Base-by-base conservation (phyloP, 2,797 vertebrate species). In the Danionella dracula region DNA sequence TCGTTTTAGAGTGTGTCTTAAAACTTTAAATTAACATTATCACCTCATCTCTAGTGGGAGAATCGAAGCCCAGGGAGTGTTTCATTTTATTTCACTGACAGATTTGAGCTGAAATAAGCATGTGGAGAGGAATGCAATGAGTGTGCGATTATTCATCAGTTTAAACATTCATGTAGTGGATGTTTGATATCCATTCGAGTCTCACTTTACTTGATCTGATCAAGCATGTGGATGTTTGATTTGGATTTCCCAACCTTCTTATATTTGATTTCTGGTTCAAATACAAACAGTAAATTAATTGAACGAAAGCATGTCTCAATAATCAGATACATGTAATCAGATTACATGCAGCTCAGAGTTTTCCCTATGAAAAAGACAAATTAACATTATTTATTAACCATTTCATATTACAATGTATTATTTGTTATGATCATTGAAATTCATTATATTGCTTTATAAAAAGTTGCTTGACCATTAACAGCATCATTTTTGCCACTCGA, bases 111-210 rank as follows among this genome's bases (percentile, higher is more conserved):
- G 80, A 83, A 84, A 82, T 85, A 77, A 21, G 34, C 56, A 65
- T 23, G 79, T 82, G 80, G 35, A 72, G 80, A 82, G 82, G 77
- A 83, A 81, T 55, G 79, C 79, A 82, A 81, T 85, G 81, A 85
- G 78, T 85, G 77, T 80, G 23, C 23, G 23, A 27, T 12, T 8
- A 41, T 40, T 23, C 48, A 80, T 37, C 76, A 57, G 78, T 82
- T 79, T 76, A 79, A 46, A 16, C 19, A 46, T 31, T 19, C 34
- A 50, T 29, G 17, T 17, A 19, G 41, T 13, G 45, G 38, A 8
- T 35, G 10, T 53, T 54, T n/a, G 16, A 42, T 20, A 51, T 19
- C 21, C 35, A 31, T 50, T 20, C 19, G 27, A 62, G 8, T 16
- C 53, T 15, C 41, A 64, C 51, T 23, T 15, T 16, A 12, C n/a